phyloP scores from a whole-genome alignment of 2,113 vertebrate species.

The Nerophis lumbriciformis region DNA sequence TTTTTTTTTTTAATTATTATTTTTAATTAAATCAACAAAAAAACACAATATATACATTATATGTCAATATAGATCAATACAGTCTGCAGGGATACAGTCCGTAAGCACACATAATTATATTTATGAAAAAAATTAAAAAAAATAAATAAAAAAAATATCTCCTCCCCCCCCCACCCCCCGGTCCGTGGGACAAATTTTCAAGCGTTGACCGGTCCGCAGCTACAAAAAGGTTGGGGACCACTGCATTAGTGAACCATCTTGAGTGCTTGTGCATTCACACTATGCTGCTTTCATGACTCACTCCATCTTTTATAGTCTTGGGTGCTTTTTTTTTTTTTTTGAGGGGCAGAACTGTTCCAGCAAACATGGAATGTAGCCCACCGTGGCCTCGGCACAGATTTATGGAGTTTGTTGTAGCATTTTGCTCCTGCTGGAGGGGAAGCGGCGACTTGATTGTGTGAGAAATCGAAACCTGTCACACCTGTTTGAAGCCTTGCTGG shows the following conservation, averaged over 20 bases:
- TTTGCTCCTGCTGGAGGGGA: constrained; percentile 26
- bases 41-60: too few species aligned
- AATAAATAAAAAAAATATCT: too few species aligned
- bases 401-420: constrained; percentile 29
- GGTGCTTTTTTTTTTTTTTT: constrained; percentile 6
- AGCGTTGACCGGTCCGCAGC: too few species aligned
- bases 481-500: constrained; percentile 49
- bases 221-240: too few species aligned
- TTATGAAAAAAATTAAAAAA: too few species aligned
- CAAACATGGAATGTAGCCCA: neutral
- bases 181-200: too few species aligned
- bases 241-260: constrained; percentile 3
- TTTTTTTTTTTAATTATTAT: too few species aligned
- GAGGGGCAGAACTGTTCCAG: constrained; percentile 13
- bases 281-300: neutral
- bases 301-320: constrained; percentile 12
- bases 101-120: too few species aligned
- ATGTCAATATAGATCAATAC: too few species aligned
- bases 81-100: too few species aligned
- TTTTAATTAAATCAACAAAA: too few species aligned
- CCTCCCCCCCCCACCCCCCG: too few species aligned
- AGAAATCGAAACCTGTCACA: constrained; percentile 50
- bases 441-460: constrained; percentile 20
- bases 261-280: constrained; percentile 9
- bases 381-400: constrained; percentile 11